A percentile compares a stretch with the other conserved stretches of the same genome.
phyloP scores from a whole-genome alignment of 2,797 vertebrate species.

The Alca torda region DNA sequence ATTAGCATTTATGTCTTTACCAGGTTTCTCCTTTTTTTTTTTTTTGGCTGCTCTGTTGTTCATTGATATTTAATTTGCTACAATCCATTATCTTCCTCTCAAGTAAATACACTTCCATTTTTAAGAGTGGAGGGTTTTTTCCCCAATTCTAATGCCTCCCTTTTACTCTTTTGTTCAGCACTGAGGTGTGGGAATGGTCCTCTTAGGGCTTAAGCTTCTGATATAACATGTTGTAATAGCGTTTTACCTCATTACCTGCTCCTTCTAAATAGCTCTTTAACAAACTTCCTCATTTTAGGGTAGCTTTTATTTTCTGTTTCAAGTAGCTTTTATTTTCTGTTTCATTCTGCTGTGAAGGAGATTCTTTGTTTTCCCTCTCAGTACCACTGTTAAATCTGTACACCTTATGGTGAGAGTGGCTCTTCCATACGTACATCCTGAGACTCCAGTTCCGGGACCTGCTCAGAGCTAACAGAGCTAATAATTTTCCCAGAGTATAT shows the following conservation, averaged over 20 bases:
- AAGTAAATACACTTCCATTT: background rate
- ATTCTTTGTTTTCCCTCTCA: background rate
- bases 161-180: background rate
- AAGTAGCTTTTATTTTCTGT: background rate
- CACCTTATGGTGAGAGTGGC: background rate
- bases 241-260: background rate
- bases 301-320: background rate
- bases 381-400: background rate
- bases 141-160: background rate
- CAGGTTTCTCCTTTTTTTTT: background rate
- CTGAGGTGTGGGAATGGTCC: background rate
- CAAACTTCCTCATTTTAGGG: background rate
- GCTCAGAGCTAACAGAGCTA: background rate
- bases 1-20: background rate
- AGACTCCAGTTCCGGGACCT: background rate
- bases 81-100: background rate
- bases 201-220: background rate
- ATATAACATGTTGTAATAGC: background rate
- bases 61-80: background rate
- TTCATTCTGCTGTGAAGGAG: background rate
- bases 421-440: background rate
- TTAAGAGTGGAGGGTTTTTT: fast-evolving
- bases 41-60: background rate
- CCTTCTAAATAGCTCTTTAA: background rate
- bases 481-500: background rate